Evolutionary conservation across 2,113 vertebrate genomes (phyloP), one percentile per base, ranked within the genome.

Genomic region (Lates calcarifer): DNA sequence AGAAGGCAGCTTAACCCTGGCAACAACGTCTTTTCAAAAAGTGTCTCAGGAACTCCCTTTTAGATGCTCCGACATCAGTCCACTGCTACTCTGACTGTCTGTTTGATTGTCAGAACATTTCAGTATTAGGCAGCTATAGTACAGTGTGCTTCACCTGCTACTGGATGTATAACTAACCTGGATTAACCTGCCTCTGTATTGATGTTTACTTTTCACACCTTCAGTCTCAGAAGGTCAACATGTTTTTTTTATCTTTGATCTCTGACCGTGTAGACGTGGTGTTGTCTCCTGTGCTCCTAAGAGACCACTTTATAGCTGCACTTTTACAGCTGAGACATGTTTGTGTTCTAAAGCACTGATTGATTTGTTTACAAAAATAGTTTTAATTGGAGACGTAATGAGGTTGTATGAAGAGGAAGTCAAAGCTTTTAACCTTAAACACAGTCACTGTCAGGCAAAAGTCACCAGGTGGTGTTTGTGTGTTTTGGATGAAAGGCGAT

Each of bases 391-490:
- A 70, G 53, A 24, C 28, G 8, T 81, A 77, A 85, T 82, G 66
- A 87, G 72, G 61, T 39, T 13, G 17, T 11, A 39, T 51, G 28
- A 76, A 24, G 29, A 62, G 64, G 33, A 77, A 75, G 88, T 83
- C 82, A 61, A 70, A 85, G 79, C 68, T 60, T 87, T 91, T 85
- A 80, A 87, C 81, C 79, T 82, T 58, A 84, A 83, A 37, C 18
- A 8, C 37, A 68, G 74, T 56, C 69, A 8, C 6, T 26, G 26
- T 39, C 37, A 65, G 69, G 24, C 33, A 81, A 49, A 72, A 82
- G 88, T 90, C 82, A 81, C 74, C 79, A 66, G 82, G 74, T 84
- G 89, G 65, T 86, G 84, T 88, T 87, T 84, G 67, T 72, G 62
- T 78, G 78, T 31, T 77, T 62, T 1, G 37, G 51, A 61, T 78